A percentile compares a stretch with the other conserved stretches of the same genome.
phyloP scores from a whole-genome alignment of 2,888 invertebrate genomes.

The Lathronympha strigana region DNA sequence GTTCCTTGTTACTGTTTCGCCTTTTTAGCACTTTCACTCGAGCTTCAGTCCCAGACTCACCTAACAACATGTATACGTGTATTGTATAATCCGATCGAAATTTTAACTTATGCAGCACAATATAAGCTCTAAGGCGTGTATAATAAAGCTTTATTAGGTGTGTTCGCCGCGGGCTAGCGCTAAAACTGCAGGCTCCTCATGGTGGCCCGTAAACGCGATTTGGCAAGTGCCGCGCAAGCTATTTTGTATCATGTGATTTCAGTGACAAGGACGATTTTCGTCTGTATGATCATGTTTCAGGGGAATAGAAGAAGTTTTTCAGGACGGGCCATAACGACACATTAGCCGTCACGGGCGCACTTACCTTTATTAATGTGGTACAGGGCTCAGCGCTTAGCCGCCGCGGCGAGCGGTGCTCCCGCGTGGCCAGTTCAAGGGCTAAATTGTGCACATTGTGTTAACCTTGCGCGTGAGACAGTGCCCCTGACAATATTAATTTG shows the following conservation, averaged over 20 bases:
- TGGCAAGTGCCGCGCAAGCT: constrained; percentile 40
- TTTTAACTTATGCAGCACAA: constrained; percentile 46
- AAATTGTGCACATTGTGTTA: constrained; percentile 17
- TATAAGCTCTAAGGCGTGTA: constrained; percentile 46
- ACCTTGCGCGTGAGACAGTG: neutral
- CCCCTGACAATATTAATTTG: neutral
- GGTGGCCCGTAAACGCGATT: constrained; percentile 66
- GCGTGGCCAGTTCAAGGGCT: constrained; percentile 47
- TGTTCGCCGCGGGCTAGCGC: constrained; percentile 50
- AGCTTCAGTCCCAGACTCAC: constrained; percentile 59
- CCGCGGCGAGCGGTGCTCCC: constrained; percentile 50
- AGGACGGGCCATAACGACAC: constrained; percentile 78
- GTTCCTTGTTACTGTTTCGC: constrained; percentile 49
- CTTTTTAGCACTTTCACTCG: constrained; percentile 62
- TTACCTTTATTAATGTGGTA: constrained; percentile 81
- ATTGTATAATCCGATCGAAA: constrained; percentile 56
- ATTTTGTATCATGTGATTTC: constrained; percentile 54
- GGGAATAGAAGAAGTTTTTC: constrained; percentile 74
- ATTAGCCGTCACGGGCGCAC: constrained; percentile 76
- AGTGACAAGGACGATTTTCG: constrained; percentile 52
- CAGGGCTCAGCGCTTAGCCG: constrained; percentile 70
- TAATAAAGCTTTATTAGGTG: constrained; percentile 59
- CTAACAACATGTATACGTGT: constrained; percentile 49
- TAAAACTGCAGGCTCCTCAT: constrained; percentile 69
- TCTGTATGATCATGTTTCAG: constrained; percentile 49